A percentile compares a stretch with the other conserved stretches of the same genome.
These are phyloP conservation scores for Eurytoma californica DNA, from an alignment of 2,888 invertebrate genomes.

Conservation along the genomic window DNA sequence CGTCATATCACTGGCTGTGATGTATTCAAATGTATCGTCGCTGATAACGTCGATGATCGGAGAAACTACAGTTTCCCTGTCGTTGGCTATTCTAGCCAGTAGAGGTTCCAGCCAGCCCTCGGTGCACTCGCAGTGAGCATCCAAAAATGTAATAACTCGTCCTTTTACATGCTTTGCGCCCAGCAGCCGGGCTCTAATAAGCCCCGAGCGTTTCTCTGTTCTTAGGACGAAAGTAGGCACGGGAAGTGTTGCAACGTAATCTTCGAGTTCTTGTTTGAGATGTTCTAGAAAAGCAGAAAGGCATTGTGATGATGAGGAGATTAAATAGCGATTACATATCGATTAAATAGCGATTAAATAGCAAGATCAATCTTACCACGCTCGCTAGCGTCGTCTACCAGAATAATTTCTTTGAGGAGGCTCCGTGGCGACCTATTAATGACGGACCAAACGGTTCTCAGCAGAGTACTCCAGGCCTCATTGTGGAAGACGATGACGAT, in stretches of 20 bases:
- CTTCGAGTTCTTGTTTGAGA: conserved; percentile 90
- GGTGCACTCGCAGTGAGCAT: conserved; percentile 98
- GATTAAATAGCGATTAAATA: no score
- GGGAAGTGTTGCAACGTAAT: conserved; percentile 90
- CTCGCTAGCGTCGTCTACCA: conserved; percentile 98
- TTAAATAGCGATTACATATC: no score
- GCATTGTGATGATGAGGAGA: no score
- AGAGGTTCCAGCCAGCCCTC: conserved; percentile 99
- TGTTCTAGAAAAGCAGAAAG: conserved; percentile 84
- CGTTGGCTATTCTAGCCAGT: conserved; percentile 91
- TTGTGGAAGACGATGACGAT: conserved; percentile 99
- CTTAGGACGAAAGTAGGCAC: conserved; percentile 92
- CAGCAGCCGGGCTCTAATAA: conserved; percentile 95
- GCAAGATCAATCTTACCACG: conserved; percentile 79
- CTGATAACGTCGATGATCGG: conserved; percentile 99
- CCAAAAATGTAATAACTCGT: conserved; percentile 95
- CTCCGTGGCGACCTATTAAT: conserved; percentile 94
- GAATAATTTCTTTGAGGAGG: conserved; percentile 93
- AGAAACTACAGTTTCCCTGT: conserved; percentile 95
- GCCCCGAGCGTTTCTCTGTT: conserved; percentile 93
- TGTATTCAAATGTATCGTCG: conserved; percentile 99
- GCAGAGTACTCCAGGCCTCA: conserved; percentile 97
- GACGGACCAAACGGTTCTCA: conserved; percentile 97
- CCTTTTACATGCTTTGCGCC: conserved; percentile 96
- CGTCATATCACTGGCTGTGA: conserved; percentile 98